These are phyloP conservation scores for Acanthosoma haemorrhoidale DNA, from an alignment of 2,888 invertebrate species.

Conservation along the genomic window DNA sequence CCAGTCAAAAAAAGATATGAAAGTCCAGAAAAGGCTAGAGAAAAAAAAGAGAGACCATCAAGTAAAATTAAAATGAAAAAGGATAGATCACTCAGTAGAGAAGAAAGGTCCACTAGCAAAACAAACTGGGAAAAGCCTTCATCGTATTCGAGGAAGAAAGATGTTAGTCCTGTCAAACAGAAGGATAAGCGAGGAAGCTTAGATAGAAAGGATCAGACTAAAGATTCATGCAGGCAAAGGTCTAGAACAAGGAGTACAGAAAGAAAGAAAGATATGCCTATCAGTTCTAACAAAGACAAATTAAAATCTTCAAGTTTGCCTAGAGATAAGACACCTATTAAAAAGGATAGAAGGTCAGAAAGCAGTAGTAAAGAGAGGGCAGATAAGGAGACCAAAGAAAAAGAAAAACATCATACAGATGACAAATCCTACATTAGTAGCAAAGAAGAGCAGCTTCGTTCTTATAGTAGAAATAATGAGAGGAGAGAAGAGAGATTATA, in stretches of 20 bases:
- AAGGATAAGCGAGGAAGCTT: not conserved
- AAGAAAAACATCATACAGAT: not conserved
- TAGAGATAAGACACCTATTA: not conserved
- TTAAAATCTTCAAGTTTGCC: not conserved
- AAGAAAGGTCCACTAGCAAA: slow-evolving; percentile 9
- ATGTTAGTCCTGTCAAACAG: not conserved
- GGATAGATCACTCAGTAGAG: slow-evolving; percentile 29
- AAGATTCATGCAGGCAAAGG: slow-evolving; percentile 17
- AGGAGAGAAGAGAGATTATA: slow-evolving; percentile 42
- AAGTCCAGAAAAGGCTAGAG: slow-evolving; percentile 16
- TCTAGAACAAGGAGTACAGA: slow-evolving; percentile 22
- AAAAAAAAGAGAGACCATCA: slow-evolving; percentile 15
- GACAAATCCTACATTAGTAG: not conserved
- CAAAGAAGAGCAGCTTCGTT: slow-evolving; percentile 42
- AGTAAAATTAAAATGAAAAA: slow-evolving; percentile 22
- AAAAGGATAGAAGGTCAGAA: slow-evolving; percentile 38
- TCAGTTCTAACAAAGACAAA: slow-evolving; percentile 23
- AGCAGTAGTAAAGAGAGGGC: slow-evolving; percentile 17
- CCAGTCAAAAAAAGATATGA: slow-evolving; percentile 30
- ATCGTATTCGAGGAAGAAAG: slow-evolving; percentile 12
- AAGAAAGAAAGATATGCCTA: slow-evolving; percentile 18
- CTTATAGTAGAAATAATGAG: slow-evolving; percentile 44
- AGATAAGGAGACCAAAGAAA: not conserved
- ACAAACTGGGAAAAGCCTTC: slow-evolving; percentile 14
- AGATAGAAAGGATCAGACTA: slow-evolving; percentile 13